Percentiles rank a stretch among this genome's conserved stretches.
These are phyloP conservation scores for Setophaga kirtlandii DNA, from an alignment of 2,113 vertebrate genomes.

Conservation along the genomic window DNA sequence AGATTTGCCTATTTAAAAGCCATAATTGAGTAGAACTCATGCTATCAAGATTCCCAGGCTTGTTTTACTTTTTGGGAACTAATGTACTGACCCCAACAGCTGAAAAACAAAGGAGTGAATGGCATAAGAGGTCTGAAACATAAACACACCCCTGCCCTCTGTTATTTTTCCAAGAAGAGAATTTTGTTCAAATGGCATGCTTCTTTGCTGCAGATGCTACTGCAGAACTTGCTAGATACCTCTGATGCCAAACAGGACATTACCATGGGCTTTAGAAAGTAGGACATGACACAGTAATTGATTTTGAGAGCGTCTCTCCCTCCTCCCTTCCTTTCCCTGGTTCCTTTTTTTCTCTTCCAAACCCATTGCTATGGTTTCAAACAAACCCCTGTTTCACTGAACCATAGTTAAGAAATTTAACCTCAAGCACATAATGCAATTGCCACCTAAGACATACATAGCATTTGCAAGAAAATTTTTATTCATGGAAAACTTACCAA, in stretches of 20 bases:
- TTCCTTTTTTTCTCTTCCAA: background rate
- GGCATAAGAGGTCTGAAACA: background rate
- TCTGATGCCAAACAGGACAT: background rate
- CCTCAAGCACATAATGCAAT: background rate
- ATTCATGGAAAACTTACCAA: background rate
- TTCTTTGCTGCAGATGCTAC: background rate
- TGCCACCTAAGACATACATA: background rate
- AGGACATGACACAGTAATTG: background rate
- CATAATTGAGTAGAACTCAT: conserved; percentile 78
- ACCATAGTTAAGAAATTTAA: background rate
- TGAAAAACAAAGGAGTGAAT: conserved; percentile 52
- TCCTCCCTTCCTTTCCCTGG: background rate
- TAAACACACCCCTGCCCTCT: conserved; percentile 25
- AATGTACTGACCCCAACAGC: conserved; percentile 71
- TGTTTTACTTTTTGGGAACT: conserved; percentile 65
- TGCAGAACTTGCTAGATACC: background rate
- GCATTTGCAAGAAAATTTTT: background rate
- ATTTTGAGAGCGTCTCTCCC: background rate
- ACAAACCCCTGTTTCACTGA: background rate
- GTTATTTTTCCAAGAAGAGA: conserved; percentile 71
- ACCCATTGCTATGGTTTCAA: background rate
- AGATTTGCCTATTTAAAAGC: conserved; percentile 79
- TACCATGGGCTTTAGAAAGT: background rate
- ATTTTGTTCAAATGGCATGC: conserved; percentile 45
- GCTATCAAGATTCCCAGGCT: conserved; percentile 70